Evolutionary conservation across 2,797 vertebrate genomes (phyloP).

Genomic region (Fundulus diaphanus): DNA sequence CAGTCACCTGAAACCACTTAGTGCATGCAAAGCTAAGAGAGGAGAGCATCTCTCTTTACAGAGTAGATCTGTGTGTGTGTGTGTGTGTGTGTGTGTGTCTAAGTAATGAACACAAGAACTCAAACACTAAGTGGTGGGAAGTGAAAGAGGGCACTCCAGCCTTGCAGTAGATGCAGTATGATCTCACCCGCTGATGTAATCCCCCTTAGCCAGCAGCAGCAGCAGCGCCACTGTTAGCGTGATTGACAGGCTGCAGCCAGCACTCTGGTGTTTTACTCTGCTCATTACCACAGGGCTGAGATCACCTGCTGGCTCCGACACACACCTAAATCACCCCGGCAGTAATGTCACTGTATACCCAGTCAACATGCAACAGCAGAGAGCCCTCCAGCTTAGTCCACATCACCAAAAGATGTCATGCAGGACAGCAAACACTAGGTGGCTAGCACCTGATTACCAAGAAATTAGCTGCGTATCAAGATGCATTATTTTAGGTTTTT

Average conservation of each 20-base stretch:
- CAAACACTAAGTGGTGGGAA: conserved; percentile 53
- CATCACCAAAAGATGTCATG: conserved; percentile 48
- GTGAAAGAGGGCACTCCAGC: conserved; percentile 57
- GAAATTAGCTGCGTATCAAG: neutral
- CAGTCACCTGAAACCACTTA: conserved; percentile 58
- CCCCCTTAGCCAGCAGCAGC: conserved; percentile 77
- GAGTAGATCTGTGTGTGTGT: conserved; percentile 34
- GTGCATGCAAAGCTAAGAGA: conserved; percentile 42
- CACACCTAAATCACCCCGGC: conserved; percentile 75
- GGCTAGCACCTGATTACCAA: neutral
- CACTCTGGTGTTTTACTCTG: conserved; percentile 75
- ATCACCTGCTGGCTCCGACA: conserved; percentile 77
- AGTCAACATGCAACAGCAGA: conserved; percentile 31
- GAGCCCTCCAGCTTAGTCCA: conserved; percentile 40
- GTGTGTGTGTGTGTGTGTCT: conserved; percentile 33
- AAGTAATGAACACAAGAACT: conserved; percentile 54
- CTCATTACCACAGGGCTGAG: conserved; percentile 80
- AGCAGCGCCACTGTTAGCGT: conserved; percentile 75
- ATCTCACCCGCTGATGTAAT: conserved; percentile 84
- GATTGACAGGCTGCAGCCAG: conserved; percentile 77
- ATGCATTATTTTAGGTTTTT: no score
- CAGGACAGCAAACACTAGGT: conserved; percentile 5
- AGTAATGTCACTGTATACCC: conserved; percentile 59
- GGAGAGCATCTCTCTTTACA: conserved; percentile 53
- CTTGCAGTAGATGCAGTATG: conserved; percentile 77